Base-by-base conservation (phyloP, 2,113 vertebrate species). In the Sander lucioperca region DNA sequence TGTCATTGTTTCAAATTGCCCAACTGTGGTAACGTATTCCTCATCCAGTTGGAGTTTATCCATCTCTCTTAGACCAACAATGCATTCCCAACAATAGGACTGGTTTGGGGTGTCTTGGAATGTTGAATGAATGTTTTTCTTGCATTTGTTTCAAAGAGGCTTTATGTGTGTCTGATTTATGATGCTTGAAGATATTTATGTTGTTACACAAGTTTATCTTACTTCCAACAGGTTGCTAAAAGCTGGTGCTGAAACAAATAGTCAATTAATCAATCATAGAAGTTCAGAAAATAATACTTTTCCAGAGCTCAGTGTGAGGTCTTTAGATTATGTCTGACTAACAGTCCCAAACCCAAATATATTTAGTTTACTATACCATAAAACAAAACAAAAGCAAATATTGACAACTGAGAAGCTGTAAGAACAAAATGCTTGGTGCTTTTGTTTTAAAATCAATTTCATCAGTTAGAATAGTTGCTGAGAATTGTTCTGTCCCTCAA, bases 1-100 rank as follows among this genome's bases (percentile, higher is more conserved):
- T 50, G 57, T 25, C 25, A 47, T 74, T 75, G 67, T 86, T 65
- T 83, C 43, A 51, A 43, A 69, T 48, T n/a, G 56, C 18, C 67
- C 74, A 43, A 79, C 45, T 48, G 51, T 48, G 39, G 50, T 69
- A 83, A 71, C 58, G 43, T 47, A 51, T 14, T 64, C 51, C 14
- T 62, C 39, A 43, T 5, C 14, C 51, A 62, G 39, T 45, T 53
- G 19, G 54, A 73, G 56, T 21, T 79, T 79, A 65, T 74, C 65
- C 36, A 39, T 39, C 39, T 45, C 33, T 67, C 43, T 50, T 9
- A 47, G 48, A 27, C 56, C 14, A 59, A 84, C 79, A 79, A 65
- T 56, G 74, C 51, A 13, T 15, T 64, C 21, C 33, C 18, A 76
- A 56, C 79, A 66, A 27, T 80, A 16, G 27, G 13, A 77, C 25